Base-by-base conservation (phyloP, 2,888 invertebrate species). In the Sipha maydis region DNA sequence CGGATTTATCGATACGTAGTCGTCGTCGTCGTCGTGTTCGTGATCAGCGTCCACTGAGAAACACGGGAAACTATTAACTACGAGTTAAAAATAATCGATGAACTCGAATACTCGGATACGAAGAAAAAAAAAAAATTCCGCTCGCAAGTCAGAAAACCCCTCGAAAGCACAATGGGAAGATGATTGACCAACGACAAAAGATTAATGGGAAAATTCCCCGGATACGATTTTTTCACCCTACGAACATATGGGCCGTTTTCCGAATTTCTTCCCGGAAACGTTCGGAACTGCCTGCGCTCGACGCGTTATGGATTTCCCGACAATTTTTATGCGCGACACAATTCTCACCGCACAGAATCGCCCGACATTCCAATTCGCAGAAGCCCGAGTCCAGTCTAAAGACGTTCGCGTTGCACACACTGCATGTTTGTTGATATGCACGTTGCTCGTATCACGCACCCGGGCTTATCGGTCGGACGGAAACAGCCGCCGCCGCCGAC, bases 111-210 rank as follows among this genome's bases (percentile, higher is more conserved):
- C 31, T 67, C 25, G 2, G 34, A 56, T 75, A 34, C 73, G 54
- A 28, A 14, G 71, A 67, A 19, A 21, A 38, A 84, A 38, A 75
- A 75, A 41, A 86, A 73, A 71, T 34, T 79, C 21, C 34, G 54
- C 48, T 79, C 79, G n/a, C 71, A 54, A 78, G 54, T 69, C 75
- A 61, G 56, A 84, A 61, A 25, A 67, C 78, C 85, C 54, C 67
- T 79, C 85, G 34, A 67, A 38, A n/a, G 69, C 56, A 86, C 79
- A 79, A 86, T 86, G 71, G 71, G 85, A 78, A 78, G 85, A 69
- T 79, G 85, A 86, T 79, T 86, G 79, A 86, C 79, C 85, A 54
- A 86, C 85, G 79, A 79, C 85, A 79, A 86, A 56, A 86, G 85
- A 86, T 71, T 79, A 85, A 56, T 34, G 28, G 56, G 79, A 71